These are phyloP conservation scores for Lysandra bellargus DNA, from an alignment of 2,888 invertebrate species.

Conservation along the genomic window DNA sequence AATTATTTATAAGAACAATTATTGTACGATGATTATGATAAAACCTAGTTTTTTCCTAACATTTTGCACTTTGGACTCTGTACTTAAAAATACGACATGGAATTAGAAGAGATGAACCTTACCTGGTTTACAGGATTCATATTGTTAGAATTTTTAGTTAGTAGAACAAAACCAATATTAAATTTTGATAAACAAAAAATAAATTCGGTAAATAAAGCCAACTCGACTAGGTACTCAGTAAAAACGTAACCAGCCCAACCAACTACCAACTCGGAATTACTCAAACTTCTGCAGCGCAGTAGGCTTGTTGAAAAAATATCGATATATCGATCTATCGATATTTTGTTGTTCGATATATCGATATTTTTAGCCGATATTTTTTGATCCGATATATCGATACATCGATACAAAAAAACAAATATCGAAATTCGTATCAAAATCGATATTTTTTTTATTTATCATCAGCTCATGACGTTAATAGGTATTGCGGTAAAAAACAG, in stretches of 20 bases:
- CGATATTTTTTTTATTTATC: too few species aligned
- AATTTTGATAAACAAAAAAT: neutral
- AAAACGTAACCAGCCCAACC: neutral
- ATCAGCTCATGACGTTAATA: too few species aligned
- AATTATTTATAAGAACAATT: too few species aligned
- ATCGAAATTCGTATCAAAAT: too few species aligned
- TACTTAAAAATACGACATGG: neutral
- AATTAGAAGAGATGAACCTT: constrained; percentile 42
- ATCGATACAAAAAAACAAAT: too few species aligned
- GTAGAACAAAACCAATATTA: neutral
- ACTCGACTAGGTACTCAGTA: neutral
- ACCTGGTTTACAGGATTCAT: constrained; percentile 65
- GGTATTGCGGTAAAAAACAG: too few species aligned
- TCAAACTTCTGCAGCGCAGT: neutral
- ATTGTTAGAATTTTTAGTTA: constrained; percentile 26
- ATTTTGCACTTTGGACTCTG: constrained; percentile 26
- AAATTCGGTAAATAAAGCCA: neutral
- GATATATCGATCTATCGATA: too few species aligned
- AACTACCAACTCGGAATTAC: constrained; percentile 4
- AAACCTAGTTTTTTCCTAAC: constrained; percentile 1
- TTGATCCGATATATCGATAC: too few species aligned
- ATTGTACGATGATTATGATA: neutral
- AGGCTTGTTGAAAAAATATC: too few species aligned
- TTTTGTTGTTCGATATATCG: too few species aligned
- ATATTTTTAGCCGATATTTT: too few species aligned